Evolutionary conservation across 2,113 vertebrate species (phyloP).

Genomic region (Corydoras maculifer): DNA sequence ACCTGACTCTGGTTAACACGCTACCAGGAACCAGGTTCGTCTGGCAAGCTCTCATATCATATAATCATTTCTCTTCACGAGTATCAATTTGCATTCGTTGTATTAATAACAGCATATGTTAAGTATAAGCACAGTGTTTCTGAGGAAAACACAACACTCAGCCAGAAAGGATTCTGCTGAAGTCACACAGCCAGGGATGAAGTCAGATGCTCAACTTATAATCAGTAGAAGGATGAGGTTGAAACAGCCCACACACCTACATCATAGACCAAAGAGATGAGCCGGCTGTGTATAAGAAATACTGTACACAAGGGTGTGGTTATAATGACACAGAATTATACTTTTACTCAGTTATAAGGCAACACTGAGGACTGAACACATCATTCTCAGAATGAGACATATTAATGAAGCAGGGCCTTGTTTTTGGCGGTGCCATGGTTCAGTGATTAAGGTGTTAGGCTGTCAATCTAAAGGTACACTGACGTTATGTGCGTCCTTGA

Average conservation of each 20-base stretch:
- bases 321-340: slow-evolving; percentile 1
- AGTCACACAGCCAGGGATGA: slow-evolving; percentile 15
- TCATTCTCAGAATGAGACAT: neutral
- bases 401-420: neutral
- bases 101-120: slow-evolving; percentile 27
- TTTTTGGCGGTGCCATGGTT: too few species aligned
- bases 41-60: neutral
- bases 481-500: too few species aligned
- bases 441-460: too few species aligned
- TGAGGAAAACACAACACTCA: neutral
- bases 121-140: slow-evolving; percentile 7
- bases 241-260: slow-evolving; percentile 1
- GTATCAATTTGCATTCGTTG: slow-evolving; percentile 5
- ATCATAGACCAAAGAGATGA: slow-evolving; percentile 14
- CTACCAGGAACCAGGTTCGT: slow-evolving; percentile 7
- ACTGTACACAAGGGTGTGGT: slow-evolving; percentile 13
- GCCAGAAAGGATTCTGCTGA: slow-evolving; percentile 6
- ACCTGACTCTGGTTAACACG: neutral
- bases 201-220: slow-evolving; percentile 13
- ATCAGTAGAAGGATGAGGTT: slow-evolving; percentile 6
- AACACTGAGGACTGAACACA: neutral
- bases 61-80: slow-evolving; percentile 5
- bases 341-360: neutral
- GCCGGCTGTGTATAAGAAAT: neutral
- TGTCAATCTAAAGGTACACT: too few species aligned